Base-by-base conservation (phyloP, 2,888 invertebrate species). In the Cylloceria caligata region DNA sequence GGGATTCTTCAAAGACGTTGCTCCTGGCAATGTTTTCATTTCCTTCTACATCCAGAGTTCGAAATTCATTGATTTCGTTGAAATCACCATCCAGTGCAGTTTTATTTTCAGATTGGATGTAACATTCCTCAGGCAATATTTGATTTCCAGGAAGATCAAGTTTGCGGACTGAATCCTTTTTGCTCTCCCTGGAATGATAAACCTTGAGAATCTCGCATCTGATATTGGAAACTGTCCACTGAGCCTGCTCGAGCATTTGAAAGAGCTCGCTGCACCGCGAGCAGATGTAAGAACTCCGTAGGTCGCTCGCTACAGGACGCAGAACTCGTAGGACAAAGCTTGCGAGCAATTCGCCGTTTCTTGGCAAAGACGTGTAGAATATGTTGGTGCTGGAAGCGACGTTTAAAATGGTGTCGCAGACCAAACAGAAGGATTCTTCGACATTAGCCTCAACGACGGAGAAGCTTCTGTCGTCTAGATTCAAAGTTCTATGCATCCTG, bases 201-300 rank as follows among this genome's bases (percentile, higher is more conserved):
- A 87, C 83, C 55, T 88, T 88, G 0, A 90, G 83, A 75, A 91
- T 91, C 78, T 91, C 90, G 60, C 83, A 81, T 49, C 83, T 85
- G 36, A 89, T 87, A 67, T 86, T 89, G 6, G 85, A 68, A 11
- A 87, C 89, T 4, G 88, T 89, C 83, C 87, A 87, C 42, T 90
- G 89, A 1, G 91, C 90, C 76, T 91, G 88, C 67, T 91, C 90
- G 24, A 90, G 84, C 81, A 88, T 88, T 81, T 86, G 85, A 57
- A 91, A 90, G 9, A 90, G 83, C 78, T 88, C 87, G 60, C 88
- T 89, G 71, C 91, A 91, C 83, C 84, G 84, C 4, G 81, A 55
- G 77, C 91, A 91, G 19, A 91, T 62, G 3, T 88, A 87, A 2
- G 89, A 86, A 13, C 88, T 86, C 1, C 79, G 77, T 3, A 88